Conservation (phyloP, 2,113 vertebrate genomes). For the Amphiprion ocellaris region DNA sequence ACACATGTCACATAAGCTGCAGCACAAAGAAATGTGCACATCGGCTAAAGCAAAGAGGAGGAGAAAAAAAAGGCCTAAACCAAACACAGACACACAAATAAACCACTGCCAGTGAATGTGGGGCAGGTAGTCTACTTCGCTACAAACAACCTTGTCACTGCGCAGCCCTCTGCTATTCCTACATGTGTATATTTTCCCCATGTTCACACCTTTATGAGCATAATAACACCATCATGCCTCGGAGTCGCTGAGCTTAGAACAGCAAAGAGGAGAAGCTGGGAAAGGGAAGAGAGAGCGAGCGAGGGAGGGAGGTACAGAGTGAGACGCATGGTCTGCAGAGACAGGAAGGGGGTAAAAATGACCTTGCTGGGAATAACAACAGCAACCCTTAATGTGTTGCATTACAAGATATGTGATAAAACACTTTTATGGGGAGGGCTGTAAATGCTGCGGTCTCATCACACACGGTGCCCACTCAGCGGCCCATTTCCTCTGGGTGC, state of each 20-base stretch:
- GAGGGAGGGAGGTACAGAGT: conserved; percentile 1
- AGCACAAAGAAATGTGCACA: conserved; percentile 47
- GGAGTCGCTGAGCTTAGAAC: conserved; percentile 20
- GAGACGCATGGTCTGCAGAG: conserved; percentile 20
- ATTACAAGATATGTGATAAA: conserved; percentile 88
- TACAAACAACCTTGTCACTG: conserved; percentile 53
- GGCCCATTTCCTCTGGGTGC: conserved; percentile 57
- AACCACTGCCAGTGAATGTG: conserved; percentile 12
- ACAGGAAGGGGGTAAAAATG: conserved; percentile 63
- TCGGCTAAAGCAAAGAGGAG: neutral
- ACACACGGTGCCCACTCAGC: conserved; percentile 69
- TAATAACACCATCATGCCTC: conserved; percentile 51
- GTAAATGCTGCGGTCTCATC: conserved; percentile 78
- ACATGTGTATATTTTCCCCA: conserved; percentile 43
- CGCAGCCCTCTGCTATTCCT: conserved; percentile 38
- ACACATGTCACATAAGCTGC: conserved; percentile 26
- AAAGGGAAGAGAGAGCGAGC: too few relatives aligned
- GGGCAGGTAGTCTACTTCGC: conserved; percentile 6
- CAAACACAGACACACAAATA: conserved; percentile 28
- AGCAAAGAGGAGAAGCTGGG: conserved; percentile 20
- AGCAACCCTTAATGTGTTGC: conserved; percentile 85
- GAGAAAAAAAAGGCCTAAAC: conserved; percentile 7
- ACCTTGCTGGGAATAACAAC: conserved; percentile 87
- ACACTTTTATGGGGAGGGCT: conserved; percentile 84
- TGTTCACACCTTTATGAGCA: conserved; percentile 59